Percentiles rank a stretch among this genome's conserved stretches.
These are phyloP conservation scores for Florisuga fusca DNA, from an alignment of 2,797 vertebrate species.

Conservation along the genomic window DNA sequence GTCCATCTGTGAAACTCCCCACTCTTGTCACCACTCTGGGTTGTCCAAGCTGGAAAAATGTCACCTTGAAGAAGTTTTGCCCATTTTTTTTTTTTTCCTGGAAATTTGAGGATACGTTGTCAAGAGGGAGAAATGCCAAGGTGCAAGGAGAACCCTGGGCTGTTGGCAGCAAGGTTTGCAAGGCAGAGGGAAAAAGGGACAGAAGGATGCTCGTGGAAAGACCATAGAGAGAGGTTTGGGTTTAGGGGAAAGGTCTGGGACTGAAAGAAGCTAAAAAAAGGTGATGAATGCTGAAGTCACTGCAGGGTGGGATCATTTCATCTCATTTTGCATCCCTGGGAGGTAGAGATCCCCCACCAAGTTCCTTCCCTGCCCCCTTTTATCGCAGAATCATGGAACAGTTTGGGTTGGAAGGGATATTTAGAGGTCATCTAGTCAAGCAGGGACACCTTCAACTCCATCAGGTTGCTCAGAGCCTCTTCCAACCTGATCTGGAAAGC, in stretches of 20 bases:
- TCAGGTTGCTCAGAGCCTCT: background rate
- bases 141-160: background rate
- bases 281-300: background rate
- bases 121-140: background rate
- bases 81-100: background rate
- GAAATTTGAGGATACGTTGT: background rate
- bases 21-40: accelerated
- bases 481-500: background rate
- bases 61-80: background rate
- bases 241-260: background rate
- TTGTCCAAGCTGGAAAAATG: background rate
- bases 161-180: background rate
- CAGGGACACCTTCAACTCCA: background rate
- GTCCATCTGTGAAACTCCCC: background rate
- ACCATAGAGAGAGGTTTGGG: background rate
- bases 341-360: background rate
- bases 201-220: background rate
- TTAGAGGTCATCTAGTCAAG: background rate
- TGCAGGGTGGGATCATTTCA: background rate
- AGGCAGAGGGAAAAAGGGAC: background rate
- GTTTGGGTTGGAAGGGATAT: background rate
- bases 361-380: background rate
- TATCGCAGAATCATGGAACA: accelerated
- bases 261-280: background rate
- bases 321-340: accelerated